A percentile compares a stretch with the other conserved stretches of the same genome.
Conservation (phyloP, 2,113 vertebrate genomes). For the Sylvilagus bachmani region DNA sequence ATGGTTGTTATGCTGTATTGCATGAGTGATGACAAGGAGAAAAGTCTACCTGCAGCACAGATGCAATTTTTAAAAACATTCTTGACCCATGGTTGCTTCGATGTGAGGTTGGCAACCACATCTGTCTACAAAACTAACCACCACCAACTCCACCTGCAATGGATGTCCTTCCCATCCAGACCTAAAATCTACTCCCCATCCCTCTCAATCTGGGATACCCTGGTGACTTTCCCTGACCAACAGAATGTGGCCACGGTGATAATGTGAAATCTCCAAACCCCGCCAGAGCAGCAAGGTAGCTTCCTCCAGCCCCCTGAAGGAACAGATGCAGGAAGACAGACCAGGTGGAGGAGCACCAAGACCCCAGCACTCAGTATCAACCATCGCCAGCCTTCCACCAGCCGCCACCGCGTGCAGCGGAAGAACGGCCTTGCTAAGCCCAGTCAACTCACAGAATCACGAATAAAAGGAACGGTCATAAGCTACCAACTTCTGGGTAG, state of each 20-base stretch:
- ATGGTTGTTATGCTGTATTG: no score
- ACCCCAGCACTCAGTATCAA: neutral
- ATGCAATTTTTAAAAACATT: no score
- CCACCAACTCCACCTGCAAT: neutral
- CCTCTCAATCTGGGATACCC: neutral
- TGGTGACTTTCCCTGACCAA: neutral
- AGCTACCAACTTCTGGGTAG: neutral
- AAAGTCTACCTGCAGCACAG: no score
- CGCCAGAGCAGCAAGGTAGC: neutral
- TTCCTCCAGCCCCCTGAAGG: neutral
- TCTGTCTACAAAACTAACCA: neutral
- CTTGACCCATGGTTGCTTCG: no score
- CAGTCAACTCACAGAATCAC: neutral
- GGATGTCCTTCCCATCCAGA: neutral
- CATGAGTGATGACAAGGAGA: no score
- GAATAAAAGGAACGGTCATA: neutral
- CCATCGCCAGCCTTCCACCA: neutral
- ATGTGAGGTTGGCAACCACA: neutral
- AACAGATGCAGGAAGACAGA: neutral
- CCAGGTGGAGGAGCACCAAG: neutral
- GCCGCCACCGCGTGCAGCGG: neutral
- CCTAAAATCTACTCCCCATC: neutral
- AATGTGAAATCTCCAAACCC: neutral
- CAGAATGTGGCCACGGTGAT: neutral
- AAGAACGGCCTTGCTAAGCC: conserved; percentile 7